A percentile compares a stretch with the other conserved stretches of the same genome.
Conservation (phyloP, 2,888 invertebrate species). For the Andrena bicolor region DNA sequence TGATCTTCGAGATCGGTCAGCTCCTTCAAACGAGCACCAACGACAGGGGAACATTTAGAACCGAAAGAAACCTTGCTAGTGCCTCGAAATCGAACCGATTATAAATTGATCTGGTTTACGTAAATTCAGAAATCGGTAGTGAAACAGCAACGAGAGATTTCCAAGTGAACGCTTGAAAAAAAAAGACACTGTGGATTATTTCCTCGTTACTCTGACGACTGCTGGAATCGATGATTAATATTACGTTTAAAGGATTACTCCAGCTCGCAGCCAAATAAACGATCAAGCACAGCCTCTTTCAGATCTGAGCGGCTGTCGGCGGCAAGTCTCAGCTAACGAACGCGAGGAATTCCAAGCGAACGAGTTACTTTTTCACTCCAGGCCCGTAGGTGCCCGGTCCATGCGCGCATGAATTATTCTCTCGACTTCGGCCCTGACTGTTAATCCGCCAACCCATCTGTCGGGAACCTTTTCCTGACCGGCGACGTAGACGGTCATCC, state of each 20-base stretch:
- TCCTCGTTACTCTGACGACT: too few species aligned
- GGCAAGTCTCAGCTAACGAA: neutral
- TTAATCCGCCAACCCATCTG: constrained; percentile 25
- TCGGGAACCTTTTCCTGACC: neutral
- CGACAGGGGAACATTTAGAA: neutral
- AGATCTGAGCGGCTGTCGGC: neutral
- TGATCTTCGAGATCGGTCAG: neutral
- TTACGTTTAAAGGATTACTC: neutral
- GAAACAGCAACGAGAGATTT: neutral
- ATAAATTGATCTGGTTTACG: neutral
- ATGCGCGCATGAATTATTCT: constrained; percentile 36
- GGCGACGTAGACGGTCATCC: neutral
- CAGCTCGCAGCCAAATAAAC: constrained; percentile 15
- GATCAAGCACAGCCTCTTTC: neutral
- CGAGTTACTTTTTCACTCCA: constrained; percentile 6
- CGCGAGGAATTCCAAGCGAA: neutral
- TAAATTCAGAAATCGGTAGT: neutral
- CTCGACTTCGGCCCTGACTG: constrained; percentile 3
- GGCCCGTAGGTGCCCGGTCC: neutral
- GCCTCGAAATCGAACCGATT: neutral
- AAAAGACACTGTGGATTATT: too few species aligned
- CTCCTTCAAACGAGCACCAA: neutral
- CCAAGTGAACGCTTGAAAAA: too few species aligned
- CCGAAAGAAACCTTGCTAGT: neutral
- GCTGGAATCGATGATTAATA: too few species aligned